Conservation (phyloP, 2,113 vertebrate species). For the Plestiodon gilberti region DNA sequence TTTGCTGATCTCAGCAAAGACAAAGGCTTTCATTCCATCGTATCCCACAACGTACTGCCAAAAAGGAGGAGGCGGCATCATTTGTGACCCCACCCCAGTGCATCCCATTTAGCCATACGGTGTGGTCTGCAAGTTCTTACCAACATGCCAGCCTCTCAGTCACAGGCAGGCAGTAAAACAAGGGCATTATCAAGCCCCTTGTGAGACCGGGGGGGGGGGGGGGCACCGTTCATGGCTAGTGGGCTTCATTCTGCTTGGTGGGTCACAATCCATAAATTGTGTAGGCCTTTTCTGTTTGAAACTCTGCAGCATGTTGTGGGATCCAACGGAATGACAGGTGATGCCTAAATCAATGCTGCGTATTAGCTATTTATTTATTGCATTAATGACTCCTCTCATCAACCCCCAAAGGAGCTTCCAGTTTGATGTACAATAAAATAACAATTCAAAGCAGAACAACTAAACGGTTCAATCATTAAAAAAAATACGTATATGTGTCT, state of each 20-base stretch:
- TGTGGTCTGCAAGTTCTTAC: not conserved
- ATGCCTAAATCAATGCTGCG: conserved; percentile 18
- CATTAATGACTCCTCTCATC: no score
- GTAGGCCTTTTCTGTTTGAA: not conserved
- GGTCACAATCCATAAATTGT: not conserved
- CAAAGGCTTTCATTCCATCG: not conserved
- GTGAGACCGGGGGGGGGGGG: no score
- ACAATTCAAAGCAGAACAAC: no score
- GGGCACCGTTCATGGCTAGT: not conserved
- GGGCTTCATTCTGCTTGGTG: not conserved
- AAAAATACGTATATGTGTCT: no score
- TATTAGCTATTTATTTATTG: not conserved
- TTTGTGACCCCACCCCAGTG: not conserved
- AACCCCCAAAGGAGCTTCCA: no score
- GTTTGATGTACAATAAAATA: no score
- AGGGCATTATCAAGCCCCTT: not conserved
- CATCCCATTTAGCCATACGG: not conserved
- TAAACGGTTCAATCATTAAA: no score
- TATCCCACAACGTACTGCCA: not conserved
- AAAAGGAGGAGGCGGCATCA: not conserved
- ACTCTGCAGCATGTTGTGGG: conserved; percentile 11
- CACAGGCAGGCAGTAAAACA: not conserved
- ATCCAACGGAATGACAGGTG: not conserved
- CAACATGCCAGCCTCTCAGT: not conserved
- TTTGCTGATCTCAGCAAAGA: not conserved